These are phyloP conservation scores for Ypsolopha scabrella DNA, from an alignment of 2,888 invertebrate species.

Conservation along the genomic window DNA sequence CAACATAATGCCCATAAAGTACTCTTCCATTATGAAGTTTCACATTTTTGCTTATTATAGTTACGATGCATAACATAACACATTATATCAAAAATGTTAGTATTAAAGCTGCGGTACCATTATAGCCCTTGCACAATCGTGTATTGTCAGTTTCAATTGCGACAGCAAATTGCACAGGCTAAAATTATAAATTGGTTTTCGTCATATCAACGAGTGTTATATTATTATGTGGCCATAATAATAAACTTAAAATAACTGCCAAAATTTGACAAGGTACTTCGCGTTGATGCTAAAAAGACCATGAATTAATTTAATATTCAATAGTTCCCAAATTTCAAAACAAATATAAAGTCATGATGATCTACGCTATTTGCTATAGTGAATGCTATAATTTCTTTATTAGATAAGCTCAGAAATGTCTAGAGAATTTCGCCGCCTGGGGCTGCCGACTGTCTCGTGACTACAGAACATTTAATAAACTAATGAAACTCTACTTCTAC, in stretches of 20 bases:
- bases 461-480: conserved; percentile 32
- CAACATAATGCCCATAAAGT: too few relatives aligned
- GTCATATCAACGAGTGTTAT: conserved; percentile 27
- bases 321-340: neutral
- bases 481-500: conserved; percentile 34
- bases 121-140: conserved; percentile 54
- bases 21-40: neutral
- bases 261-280: conserved; percentile 31
- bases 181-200: conserved; percentile 44
- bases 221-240: conserved; percentile 5
- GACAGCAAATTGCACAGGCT: conserved; percentile 47
- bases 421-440: conserved; percentile 8
- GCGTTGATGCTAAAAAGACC: neutral
- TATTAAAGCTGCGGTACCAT: conserved; percentile 33
- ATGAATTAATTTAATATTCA: neutral
- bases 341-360: neutral
- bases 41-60: conserved; percentile 12
- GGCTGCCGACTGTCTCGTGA: conserved; percentile 26
- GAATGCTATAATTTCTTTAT: neutral
- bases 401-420: neutral
- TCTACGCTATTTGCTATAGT: neutral
- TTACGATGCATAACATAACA: conserved; percentile 8
- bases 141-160: conserved; percentile 51
- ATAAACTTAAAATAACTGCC: conserved; percentile 31
- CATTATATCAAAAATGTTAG: conserved; percentile 16